Percentiles rank a stretch among this genome's conserved stretches.
phyloP scores from a whole-genome alignment of 2,797 vertebrate genomes.

The Enteromius afrohamiltoni region DNA sequence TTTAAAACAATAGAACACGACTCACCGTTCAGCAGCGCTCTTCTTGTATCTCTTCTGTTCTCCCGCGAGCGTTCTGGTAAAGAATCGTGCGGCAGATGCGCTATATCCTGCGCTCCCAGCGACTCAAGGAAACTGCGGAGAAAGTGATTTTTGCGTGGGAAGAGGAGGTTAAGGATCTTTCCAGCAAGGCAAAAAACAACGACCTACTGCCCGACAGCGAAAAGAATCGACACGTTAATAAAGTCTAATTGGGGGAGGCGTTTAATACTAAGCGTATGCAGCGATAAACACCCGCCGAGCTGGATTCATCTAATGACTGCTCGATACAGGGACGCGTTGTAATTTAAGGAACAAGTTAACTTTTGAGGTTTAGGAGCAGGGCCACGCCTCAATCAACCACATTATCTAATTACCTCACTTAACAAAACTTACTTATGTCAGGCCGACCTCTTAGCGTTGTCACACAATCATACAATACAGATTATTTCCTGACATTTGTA shows the following conservation, averaged over 20 bases:
- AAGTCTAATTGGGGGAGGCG: conserved; percentile 35
- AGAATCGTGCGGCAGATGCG: background rate
- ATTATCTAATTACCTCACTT: no score
- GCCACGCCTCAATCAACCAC: no score
- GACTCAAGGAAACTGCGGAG: conserved; percentile 2
- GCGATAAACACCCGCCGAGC: background rate
- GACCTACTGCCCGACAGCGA: conserved; percentile 41
- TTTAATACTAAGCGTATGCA: conserved; percentile 21
- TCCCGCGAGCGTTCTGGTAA: background rate
- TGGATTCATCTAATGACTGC: background rate
- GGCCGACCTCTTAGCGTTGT: no score
- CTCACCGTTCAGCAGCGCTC: conserved; percentile 12
- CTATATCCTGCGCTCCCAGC: background rate
- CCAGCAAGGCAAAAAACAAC: conserved; percentile 15
- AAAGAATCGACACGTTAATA: conserved; percentile 39
- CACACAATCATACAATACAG: no score
- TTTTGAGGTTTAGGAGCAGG: no score
- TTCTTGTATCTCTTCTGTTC: background rate
- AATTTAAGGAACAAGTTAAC: background rate
- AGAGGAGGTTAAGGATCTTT: conserved; percentile 52
- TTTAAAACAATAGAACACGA: background rate
- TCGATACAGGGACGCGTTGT: background rate
- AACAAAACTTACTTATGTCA: no score
- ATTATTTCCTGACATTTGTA: no score
- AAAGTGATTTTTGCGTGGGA: conserved; percentile 67